A percentile compares a stretch with the other conserved stretches of the same genome.
These are phyloP conservation scores for Euplexia lucipara DNA, from an alignment of 2,888 invertebrate species.

Conservation along the genomic window DNA sequence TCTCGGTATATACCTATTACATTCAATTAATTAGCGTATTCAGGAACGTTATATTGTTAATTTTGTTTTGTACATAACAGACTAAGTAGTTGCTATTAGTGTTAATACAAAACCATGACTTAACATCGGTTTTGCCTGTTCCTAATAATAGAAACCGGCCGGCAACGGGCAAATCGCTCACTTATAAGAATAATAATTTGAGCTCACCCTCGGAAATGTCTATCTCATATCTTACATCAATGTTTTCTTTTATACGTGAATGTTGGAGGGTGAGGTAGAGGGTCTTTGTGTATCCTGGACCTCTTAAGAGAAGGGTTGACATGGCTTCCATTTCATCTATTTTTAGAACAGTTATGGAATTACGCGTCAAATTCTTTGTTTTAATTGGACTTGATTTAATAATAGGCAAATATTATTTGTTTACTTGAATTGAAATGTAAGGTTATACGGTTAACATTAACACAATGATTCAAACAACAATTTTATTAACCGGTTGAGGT, in stretches of 20 bases:
- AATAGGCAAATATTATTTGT: slow-evolving; percentile 25
- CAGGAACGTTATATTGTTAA: slow-evolving; percentile 42
- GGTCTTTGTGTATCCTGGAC: slow-evolving; percentile 76
- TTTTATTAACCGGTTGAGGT: too few species aligned
- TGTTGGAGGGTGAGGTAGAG: slow-evolving; percentile 74
- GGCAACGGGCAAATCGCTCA: slow-evolving; percentile 68
- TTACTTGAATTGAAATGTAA: slow-evolving; percentile 28
- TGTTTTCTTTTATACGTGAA: slow-evolving; percentile 82
- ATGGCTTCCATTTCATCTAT: slow-evolving; percentile 63
- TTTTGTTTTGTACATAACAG: slow-evolving; percentile 20
- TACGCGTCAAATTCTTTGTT: slow-evolving; percentile 69
- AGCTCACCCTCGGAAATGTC: slow-evolving; percentile 73
- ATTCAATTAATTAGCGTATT: slow-evolving; percentile 50
- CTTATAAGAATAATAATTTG: slow-evolving; percentile 76
- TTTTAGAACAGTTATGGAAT: slow-evolving; percentile 40
- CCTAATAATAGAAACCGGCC: slow-evolving; percentile 66
- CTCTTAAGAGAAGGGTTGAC: slow-evolving; percentile 80
- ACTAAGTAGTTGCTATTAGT: slow-evolving; percentile 23
- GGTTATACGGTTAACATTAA: slow-evolving; percentile 27
- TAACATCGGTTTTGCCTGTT: slow-evolving; percentile 66
- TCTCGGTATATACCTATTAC: slow-evolving; percentile 18
- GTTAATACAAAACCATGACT: slow-evolving; percentile 54
- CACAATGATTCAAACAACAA: too few species aligned
- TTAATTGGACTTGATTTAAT: slow-evolving; percentile 73
- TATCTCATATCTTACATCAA: slow-evolving; percentile 80